phyloP scores from a whole-genome alignment of 1,140 invertebrate genomes.

The Cyphomyrmex costatus region DNA sequence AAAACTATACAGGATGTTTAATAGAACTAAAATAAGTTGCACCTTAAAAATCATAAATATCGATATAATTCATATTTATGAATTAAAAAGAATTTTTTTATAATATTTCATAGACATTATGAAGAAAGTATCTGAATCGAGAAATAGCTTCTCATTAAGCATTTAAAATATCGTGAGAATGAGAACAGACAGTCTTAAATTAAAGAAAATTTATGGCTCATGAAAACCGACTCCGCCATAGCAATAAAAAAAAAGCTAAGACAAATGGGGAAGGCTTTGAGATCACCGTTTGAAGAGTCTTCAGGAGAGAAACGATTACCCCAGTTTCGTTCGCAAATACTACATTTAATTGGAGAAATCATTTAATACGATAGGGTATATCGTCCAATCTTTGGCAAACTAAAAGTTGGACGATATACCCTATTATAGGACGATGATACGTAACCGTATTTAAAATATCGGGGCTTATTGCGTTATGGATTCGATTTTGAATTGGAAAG shows the following conservation, averaged over 20 bases:
- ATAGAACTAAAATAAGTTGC: background rate
- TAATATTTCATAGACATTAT: background rate
- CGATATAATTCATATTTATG: background rate
- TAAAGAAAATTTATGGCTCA: slow-evolving; percentile 14
- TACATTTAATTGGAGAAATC: background rate
- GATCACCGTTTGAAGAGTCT: background rate
- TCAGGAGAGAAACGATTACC: background rate
- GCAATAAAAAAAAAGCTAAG: slow-evolving; percentile 9
- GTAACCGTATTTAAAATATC: slow-evolving; percentile 26
- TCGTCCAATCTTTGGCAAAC: background rate
- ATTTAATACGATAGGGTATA: slow-evolving; percentile 14
- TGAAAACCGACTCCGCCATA: background rate
- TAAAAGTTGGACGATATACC: too few relatives aligned
- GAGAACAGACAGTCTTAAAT: background rate
- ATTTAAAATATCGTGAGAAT: slow-evolving; percentile 10
- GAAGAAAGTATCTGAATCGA: background rate
- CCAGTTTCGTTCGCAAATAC: background rate
- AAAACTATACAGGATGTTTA: background rate
- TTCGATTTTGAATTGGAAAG: slow-evolving; percentile 3
- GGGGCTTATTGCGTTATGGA: background rate
- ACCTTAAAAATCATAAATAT: background rate
- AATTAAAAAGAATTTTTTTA: background rate
- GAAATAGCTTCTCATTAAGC: background rate
- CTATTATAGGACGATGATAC: background rate
- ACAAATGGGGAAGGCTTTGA: background rate